phyloP scores from a whole-genome alignment of 1,140 invertebrate genomes.

The Idris sp. region DNA sequence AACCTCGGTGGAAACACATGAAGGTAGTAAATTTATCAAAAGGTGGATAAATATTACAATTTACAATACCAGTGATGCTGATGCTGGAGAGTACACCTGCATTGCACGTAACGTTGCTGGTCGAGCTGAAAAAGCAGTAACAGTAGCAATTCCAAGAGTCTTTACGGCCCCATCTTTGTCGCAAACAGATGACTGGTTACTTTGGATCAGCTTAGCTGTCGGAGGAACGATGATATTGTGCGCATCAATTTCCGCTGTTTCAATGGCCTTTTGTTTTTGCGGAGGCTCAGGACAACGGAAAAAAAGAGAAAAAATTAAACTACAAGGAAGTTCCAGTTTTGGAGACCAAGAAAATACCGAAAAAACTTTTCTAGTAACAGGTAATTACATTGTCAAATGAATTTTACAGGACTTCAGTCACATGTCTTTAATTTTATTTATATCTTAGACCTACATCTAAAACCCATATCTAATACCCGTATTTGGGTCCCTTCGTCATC shows the following conservation, averaged over 20 bases:
- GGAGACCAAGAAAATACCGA: constrained; percentile 88
- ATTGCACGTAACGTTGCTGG: constrained; percentile 87
- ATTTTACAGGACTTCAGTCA: no score
- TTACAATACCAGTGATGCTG: constrained; percentile 85
- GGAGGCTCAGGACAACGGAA: constrained; percentile 77
- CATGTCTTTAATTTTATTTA: no score
- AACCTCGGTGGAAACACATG: constrained; percentile 67
- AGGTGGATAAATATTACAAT: constrained; percentile 86
- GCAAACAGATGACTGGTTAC: constrained; percentile 80
- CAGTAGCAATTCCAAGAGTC: constrained; percentile 84
- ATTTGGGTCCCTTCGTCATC: no score
- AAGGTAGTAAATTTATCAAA: constrained; percentile 67
- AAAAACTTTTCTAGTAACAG: constrained; percentile 61
- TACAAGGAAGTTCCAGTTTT: constrained; percentile 87
- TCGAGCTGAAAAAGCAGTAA: constrained; percentile 83
- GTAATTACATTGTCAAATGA: no score
- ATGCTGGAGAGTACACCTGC: constrained; percentile 90
- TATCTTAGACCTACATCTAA: no score
- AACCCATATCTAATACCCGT: no score
- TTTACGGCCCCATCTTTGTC: constrained; percentile 82
- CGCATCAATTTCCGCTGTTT: constrained; percentile 77
- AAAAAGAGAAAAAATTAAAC: constrained; percentile 81
- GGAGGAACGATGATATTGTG: constrained; percentile 78
- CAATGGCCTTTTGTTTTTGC: constrained; percentile 80
- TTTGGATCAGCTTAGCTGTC: constrained; percentile 80